Conservation (phyloP, 2,113 vertebrate species). For the Muntiacus muntjak region DNA sequence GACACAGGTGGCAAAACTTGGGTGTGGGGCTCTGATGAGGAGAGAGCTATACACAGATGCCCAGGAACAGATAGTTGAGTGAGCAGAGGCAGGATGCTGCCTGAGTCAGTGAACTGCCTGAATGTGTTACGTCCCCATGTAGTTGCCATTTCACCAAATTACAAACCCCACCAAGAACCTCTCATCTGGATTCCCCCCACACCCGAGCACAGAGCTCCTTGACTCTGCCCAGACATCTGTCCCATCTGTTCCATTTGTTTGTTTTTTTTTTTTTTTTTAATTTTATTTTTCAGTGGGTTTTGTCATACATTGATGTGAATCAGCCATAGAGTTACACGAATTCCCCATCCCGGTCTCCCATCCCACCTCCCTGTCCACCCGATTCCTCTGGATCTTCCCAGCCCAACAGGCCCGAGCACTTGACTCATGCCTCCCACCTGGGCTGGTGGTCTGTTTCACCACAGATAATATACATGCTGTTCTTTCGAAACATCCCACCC, state of each 20-base stretch:
- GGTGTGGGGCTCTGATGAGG: neutral
- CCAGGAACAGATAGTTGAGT: neutral
- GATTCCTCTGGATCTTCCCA: too few species aligned
- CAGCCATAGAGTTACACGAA: too few species aligned
- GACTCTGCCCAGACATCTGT: neutral
- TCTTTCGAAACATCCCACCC: too few species aligned
- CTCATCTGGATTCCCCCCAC: neutral
- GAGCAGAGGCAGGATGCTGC: rapidly evolving
- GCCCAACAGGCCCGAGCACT: too few species aligned
- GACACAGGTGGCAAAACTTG: conserved; percentile 35
- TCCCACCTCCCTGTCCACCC: too few species aligned
- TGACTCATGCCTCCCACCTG: too few species aligned
- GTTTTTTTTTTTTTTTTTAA: too few species aligned
- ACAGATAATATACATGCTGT: too few species aligned
- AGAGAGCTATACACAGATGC: neutral
- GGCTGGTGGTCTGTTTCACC: too few species aligned
- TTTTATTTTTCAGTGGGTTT: too few species aligned
- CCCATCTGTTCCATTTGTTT: neutral
- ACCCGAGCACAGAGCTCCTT: rapidly evolving
- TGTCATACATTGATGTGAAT: too few species aligned
- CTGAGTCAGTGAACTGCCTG: neutral
- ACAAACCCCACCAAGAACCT: neutral
- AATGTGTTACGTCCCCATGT: neutral
- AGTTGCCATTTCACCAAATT: neutral
- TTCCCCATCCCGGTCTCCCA: too few species aligned